Evolutionary conservation across 2,888 invertebrate species (phyloP).

Genomic region (Thecocarcelia acutangulata): DNA sequence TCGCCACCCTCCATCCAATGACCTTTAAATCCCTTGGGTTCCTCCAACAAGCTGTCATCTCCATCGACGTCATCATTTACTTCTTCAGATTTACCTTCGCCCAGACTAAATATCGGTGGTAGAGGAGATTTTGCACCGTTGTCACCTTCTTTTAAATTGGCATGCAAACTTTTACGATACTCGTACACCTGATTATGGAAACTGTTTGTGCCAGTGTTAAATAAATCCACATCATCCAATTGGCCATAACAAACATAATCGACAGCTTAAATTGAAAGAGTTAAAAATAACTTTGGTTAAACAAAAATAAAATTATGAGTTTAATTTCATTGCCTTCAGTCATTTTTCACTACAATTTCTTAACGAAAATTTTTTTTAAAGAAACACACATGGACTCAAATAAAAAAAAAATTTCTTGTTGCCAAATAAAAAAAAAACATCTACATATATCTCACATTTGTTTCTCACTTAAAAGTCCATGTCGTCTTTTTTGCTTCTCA

Average conservation of each 20-base stretch:
- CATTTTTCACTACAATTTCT: constrained; percentile 72
- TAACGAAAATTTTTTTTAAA: neutral
- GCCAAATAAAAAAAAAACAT: no score
- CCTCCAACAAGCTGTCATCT: constrained; percentile 62
- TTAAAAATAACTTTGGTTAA: constrained; percentile 2
- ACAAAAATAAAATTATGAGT: constrained; percentile 60
- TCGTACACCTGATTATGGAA: constrained; percentile 79
- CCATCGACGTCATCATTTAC: constrained; percentile 60
- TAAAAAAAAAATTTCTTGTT: constrained; percentile 32
- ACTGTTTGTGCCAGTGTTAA: constrained; percentile 77
- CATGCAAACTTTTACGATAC: constrained; percentile 77
- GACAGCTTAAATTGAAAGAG: constrained; percentile 74
- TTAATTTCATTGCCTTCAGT: constrained; percentile 79
- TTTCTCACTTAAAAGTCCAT: constrained; percentile 67
- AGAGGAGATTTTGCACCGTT: constrained; percentile 72
- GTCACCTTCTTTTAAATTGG: constrained; percentile 75
- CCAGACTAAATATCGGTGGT: constrained; percentile 75
- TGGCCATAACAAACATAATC: constrained; percentile 79
- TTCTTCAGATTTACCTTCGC: constrained; percentile 70
- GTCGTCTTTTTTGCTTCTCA: constrained; percentile 50
- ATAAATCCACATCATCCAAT: constrained; percentile 78
- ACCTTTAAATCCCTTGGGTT: constrained; percentile 44
- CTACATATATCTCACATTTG: constrained; percentile 6
- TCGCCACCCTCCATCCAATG: constrained; percentile 63
- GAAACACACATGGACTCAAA: constrained; percentile 78